These are phyloP conservation scores for Gerosis bhagava DNA, from an alignment of 2,888 invertebrate genomes.

Conservation along the genomic window DNA sequence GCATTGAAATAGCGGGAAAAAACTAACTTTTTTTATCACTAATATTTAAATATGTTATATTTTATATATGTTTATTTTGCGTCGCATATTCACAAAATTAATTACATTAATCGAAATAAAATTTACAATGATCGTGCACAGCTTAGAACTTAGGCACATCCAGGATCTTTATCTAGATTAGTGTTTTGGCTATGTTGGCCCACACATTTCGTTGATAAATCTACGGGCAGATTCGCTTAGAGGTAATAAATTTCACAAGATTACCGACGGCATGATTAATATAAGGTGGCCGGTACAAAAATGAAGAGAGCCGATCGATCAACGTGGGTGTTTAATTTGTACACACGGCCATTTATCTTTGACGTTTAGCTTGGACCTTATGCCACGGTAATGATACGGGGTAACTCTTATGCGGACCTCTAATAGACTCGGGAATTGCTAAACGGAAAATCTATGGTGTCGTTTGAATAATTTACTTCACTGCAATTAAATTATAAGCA, in stretches of 20 bases:
- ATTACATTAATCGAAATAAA: no score
- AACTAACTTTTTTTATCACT: no score
- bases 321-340: slow-evolving; percentile 80
- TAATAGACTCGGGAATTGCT: slow-evolving; percentile 15
- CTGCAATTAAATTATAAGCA: slow-evolving; percentile 21
- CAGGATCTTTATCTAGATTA: no score
- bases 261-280: slow-evolving; percentile 75
- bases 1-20: no score
- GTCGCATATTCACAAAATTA: no score
- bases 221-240: slow-evolving; percentile 74
- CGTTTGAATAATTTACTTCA: slow-evolving; percentile 18
- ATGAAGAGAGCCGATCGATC: slow-evolving; percentile 76
- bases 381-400: slow-evolving; percentile 57
- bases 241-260: slow-evolving; percentile 80
- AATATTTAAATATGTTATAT: no score
- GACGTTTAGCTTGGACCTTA: slow-evolving; percentile 56
- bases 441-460: slow-evolving; percentile 20
- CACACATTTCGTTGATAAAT: slow-evolving; percentile 79
- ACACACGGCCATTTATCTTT: slow-evolving; percentile 68
- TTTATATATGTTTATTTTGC: no score
- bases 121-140: no score
- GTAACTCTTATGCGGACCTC: slow-evolving; percentile 33
- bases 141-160: no score
- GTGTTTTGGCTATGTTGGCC: slow-evolving; percentile 46
- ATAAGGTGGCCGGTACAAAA: slow-evolving; percentile 67